Evolutionary conservation across 2,888 invertebrate genomes (phyloP), one percentile per base, ranked within the genome.

Genomic region (Troides helena): DNA sequence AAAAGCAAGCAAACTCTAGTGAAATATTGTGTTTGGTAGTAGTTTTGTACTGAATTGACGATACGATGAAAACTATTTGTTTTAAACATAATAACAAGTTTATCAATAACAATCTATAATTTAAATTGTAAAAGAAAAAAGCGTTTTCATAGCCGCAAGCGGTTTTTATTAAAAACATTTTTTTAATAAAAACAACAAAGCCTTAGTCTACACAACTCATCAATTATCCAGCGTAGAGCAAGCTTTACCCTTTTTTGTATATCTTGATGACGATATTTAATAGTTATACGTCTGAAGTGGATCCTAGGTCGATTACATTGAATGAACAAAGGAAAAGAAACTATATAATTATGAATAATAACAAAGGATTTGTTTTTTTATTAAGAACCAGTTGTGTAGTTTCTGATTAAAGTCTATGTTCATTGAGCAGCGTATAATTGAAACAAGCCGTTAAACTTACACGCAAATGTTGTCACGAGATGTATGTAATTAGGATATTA

Each of bases 181-280:
- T 46, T 46, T 46, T 46, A 46, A 46, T 46, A 46, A 46, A 46
- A 46, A 46, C 46, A 46, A 46, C 46, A 46, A 46, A 14, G 12
- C 46, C 14, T 14, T 46, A 46, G 46, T 46, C 46, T 46, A 46
- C 56, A 36, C 39, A 56, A 30, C 60, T 53, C 65, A 56, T 69
- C 69, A 69, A 69, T 69, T 65, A 68, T 60, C 64, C 59, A 63
- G 36, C 56, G 62, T 59, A 68, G 63, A 63, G 62, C 57, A 30
- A 62, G 57, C 23, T 53, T 65, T 69, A 61, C 46, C n/a, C 21
- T 46, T 61, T 61, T 65, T 60, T 60, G 67, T 69, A 60, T 36
- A 69, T 69, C 65, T 65, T 61, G 43, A 69, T 65, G 69, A 69
- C 23, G 65, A 64, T 69, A 69, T 69, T 56, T 65, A 65, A 65